Base-by-base conservation (phyloP, 2,113 vertebrate species). In the Cephalopterus ornatus region DNA sequence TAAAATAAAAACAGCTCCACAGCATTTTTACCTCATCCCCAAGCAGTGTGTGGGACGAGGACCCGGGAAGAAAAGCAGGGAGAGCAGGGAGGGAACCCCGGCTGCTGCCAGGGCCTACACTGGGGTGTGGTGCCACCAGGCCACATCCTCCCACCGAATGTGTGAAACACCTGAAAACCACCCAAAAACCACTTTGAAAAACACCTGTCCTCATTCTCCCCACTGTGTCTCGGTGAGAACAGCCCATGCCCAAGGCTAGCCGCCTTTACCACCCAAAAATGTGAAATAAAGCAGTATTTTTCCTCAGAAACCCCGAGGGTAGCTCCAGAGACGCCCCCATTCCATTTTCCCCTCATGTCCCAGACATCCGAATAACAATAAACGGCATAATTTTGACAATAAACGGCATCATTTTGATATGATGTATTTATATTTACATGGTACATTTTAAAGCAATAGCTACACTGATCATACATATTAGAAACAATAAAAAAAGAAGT, bases 391-490 rank as follows among this genome's bases (percentile, higher is more conserved):
- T 84, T 98, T 81, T 93, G 95, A 97, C 73, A 87, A 63, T 30
- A 44, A 87, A 59, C 50, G 0, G n/a, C 72, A 46, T 93, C 11
- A 8, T 95, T 98, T 97, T 96, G 96, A 98, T 98, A 98, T 97
- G 98, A 98, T 98, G 98, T 98, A 98, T 98, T 98, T 97, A 87
- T 99, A 99, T 99, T 99, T 99, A 99, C 99, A 99, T 95, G 98
- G 98, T 98, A 99, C 98, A 97, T 98, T 97, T 98, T 97, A 98
- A 98, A 98, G 98, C 98, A 98, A 98, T 98, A 98, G 98, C 98
- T 99, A 99, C 98, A 98, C 98, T 98, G 98, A 98, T 99, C 98
- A 98, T 99, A 99, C 98, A 99, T 98, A 98, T 99, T 99, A 99
- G 98, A 99, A 99, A 99, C 98, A 98, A 99, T 98, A 98, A 99